A percentile compares a stretch with the other conserved stretches of the same genome.
These are phyloP conservation scores for Schizothorax lantsangensis DNA, from an alignment of 2,797 vertebrate genomes.

Conservation along the genomic window DNA sequence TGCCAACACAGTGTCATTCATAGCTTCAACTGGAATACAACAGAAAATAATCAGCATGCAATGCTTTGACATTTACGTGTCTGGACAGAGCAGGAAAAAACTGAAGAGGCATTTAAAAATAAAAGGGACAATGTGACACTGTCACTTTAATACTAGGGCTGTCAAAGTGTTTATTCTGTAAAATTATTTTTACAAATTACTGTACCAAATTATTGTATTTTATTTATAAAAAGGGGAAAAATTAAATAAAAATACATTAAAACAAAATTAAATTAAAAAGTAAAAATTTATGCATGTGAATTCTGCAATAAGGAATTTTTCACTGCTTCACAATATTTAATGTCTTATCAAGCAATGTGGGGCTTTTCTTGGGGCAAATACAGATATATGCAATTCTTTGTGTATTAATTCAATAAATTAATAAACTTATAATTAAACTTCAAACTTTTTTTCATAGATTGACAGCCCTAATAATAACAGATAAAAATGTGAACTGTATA, in stretches of 20 bases:
- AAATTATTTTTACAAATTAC: background rate
- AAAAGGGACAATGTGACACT: background rate
- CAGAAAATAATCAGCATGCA: slow-evolving; percentile 78
- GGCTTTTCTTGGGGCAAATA: background rate
- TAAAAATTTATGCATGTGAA: background rate
- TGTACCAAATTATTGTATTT: background rate
- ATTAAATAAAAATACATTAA: background rate
- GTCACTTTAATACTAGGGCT: background rate
- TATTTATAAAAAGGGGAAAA: background rate
- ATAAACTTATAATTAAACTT: background rate
- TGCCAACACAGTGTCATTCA: slow-evolving; percentile 95
- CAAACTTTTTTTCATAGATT: background rate
- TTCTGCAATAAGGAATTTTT: background rate
- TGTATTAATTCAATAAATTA: background rate
- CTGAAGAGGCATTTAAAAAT: background rate
- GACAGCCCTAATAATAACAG: background rate
- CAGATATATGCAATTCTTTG: background rate
- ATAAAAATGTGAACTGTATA: background rate
- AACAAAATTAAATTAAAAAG: background rate
- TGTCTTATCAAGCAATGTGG: background rate
- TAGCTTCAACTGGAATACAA: slow-evolving; percentile 95
- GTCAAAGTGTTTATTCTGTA: background rate
- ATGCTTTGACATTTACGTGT: slow-evolving; percentile 39
- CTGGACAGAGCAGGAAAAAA: background rate
- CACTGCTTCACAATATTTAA: background rate